Conservation (phyloP, 2,113 vertebrate genomes). For the Prochilodus magdalenae region DNA sequence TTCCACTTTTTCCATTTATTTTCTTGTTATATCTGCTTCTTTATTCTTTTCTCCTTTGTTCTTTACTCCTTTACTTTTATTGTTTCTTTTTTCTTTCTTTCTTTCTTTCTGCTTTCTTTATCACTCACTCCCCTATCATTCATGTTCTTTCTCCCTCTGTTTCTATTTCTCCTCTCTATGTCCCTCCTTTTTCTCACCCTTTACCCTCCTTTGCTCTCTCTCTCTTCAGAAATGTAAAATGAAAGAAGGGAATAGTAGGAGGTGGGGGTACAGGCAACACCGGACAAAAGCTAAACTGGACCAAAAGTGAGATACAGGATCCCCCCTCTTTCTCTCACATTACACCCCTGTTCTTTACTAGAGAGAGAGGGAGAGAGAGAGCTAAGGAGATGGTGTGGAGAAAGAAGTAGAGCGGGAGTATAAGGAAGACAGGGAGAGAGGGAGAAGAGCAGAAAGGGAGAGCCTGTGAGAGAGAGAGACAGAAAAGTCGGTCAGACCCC, state of each 20-base stretch:
- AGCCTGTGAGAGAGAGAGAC: slow-evolving; percentile 16
- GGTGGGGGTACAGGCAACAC: slow-evolving; percentile 3
- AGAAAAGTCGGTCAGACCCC: slow-evolving; percentile 57
- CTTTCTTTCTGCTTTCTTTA: neutral
- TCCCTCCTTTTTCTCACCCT: neutral
- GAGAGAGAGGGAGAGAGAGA: slow-evolving; percentile 9
- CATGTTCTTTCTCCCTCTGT: neutral
- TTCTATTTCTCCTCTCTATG: too few relatives aligned
- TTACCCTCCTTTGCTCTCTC: neutral
- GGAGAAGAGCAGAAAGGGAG: slow-evolving; percentile 11
- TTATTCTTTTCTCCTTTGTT: neutral
- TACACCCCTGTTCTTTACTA: neutral
- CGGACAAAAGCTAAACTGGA: slow-evolving; percentile 28
- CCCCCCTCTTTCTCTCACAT: neutral
- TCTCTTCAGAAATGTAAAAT: slow-evolving; percentile 12
- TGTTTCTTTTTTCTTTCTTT: slow-evolving; percentile 10
- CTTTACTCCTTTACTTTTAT: neutral
- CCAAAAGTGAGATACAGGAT: slow-evolving; percentile 24
- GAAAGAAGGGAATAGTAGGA: neutral
- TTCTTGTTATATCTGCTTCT: too few relatives aligned
- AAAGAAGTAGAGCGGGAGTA: slow-evolving; percentile 1
- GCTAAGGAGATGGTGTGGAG: slow-evolving; percentile 11
- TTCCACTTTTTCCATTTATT: neutral
- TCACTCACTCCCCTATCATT: slow-evolving; percentile 22
- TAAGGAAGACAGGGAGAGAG: neutral